phyloP scores from a whole-genome alignment of 2,797 vertebrate genomes.

The Cryptoprocta ferox region DNA sequence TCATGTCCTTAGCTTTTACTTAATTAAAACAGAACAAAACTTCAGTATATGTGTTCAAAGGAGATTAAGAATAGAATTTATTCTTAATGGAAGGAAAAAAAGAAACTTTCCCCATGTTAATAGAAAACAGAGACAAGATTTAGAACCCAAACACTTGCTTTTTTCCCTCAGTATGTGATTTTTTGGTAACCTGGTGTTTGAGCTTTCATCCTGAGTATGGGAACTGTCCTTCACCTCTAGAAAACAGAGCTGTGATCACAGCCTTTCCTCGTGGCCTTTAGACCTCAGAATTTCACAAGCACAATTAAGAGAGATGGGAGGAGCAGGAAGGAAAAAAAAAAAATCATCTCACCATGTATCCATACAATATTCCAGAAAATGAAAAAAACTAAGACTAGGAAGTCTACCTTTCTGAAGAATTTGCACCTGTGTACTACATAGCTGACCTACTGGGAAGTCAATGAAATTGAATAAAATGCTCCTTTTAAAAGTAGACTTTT shows the following conservation, averaged over 20 bases:
- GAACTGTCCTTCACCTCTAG: conserved; percentile 67
- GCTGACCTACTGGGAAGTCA: conserved; percentile 73
- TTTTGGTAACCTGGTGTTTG: background rate
- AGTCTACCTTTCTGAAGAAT: conserved; percentile 88
- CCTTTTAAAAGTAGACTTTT: conserved; percentile 57
- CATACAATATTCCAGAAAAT: conserved; percentile 86
- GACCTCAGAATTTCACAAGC: conserved; percentile 91
- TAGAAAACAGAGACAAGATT: conserved; percentile 10
- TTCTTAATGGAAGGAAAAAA: conserved; percentile 4
- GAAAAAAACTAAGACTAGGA: conserved; percentile 83
- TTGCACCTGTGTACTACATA: conserved; percentile 83
- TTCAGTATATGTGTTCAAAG: background rate
- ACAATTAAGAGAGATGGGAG: conserved; percentile 92
- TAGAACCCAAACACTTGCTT: background rate
- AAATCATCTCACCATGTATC: conserved; percentile 34
- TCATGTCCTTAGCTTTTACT: background rate
- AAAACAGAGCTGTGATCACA: conserved; percentile 45
- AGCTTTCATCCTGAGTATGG: conserved; percentile 39
- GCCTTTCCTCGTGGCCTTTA: conserved; percentile 88
- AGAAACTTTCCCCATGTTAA: background rate
- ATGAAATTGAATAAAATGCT: conserved; percentile 48
- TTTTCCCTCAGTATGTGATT: background rate
- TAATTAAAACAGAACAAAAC: conserved; percentile 23
- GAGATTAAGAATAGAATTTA: background rate
- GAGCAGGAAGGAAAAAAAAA: conserved; percentile 84